Conservation (phyloP, 1,140 invertebrate species). For the Trissolcus basalis region DNA sequence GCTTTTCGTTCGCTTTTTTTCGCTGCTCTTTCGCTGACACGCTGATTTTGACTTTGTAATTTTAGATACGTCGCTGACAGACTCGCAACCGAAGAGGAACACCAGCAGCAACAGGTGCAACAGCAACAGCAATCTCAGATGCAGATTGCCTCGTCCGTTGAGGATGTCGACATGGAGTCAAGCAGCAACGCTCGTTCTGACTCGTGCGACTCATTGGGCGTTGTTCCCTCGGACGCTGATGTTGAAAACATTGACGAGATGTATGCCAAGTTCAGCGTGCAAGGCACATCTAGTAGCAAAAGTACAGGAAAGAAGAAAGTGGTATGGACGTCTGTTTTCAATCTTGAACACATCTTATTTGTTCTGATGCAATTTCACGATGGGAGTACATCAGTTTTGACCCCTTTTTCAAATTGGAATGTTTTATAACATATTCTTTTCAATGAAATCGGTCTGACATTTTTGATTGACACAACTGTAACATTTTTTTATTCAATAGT, state of each 20-base stretch:
- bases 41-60: neutral
- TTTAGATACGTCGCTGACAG: slow-evolving; percentile 77
- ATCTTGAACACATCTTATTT: neutral
- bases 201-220: slow-evolving; percentile 71
- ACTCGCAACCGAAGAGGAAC: slow-evolving; percentile 72
- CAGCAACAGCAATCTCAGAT: slow-evolving; percentile 67
- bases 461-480: too few relatives aligned
- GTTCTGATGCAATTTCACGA: too few relatives aligned
- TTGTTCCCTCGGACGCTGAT: slow-evolving; percentile 67
- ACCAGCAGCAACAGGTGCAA: slow-evolving; percentile 33
- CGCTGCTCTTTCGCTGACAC: neutral
- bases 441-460: too few relatives aligned
- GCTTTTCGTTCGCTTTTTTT: neutral
- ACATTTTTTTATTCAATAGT: too few relatives aligned
- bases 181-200: slow-evolving; percentile 67
- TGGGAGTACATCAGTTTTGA: too few relatives aligned
- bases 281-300: slow-evolving; percentile 85
- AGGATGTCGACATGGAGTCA: slow-evolving; percentile 79
- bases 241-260: slow-evolving; percentile 79
- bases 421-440: too few relatives aligned
- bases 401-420: too few relatives aligned
- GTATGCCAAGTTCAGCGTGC: slow-evolving; percentile 85
- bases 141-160: slow-evolving; percentile 73
- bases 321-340: slow-evolving; percentile 72
- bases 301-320: slow-evolving; percentile 88